Base-by-base conservation (phyloP, 2,888 invertebrate genomes). In the Tetrapedia diversipes region DNA sequence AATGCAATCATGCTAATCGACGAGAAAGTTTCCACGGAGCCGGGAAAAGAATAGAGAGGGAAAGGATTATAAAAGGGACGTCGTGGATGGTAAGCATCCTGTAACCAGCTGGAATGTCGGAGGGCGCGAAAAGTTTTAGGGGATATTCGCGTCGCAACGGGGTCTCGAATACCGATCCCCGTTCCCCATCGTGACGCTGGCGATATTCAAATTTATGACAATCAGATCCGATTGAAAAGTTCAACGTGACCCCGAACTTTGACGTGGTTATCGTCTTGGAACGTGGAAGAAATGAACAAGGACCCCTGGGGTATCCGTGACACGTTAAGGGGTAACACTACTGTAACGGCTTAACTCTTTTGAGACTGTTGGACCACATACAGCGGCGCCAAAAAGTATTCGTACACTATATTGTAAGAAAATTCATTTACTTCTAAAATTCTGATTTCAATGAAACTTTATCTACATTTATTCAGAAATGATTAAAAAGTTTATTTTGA, bases 171-270 rank as follows among this genome's bases (percentile, higher is more conserved):
- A n/a, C n/a, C n/a, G n/a, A n/a, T n/a, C n/a, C n/a, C n/a, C n/a
- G n/a, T n/a, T n/a, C n/a, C n/a, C n/a, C n/a, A n/a, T n/a, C n/a
- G n/a, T n/a, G n/a, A n/a, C n/a, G n/a, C n/a, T n/a, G 49, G 77
- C 64, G 53, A 72, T 78, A 85, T 85, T 85, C 77, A 73, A 80
- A 85, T 85, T 83, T 83, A 83, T 82, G 74, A 53, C 83, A 74
- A 81, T 83, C 70, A 70, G 69, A 84, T 83, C 79, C 82, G 80
- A 87, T 87, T 84, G 86, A 85, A 85, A 83, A 86, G 82, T 86
- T 84, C 63, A 56, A 57, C 69, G 77, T 43, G 59, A 53, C 61
- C 65, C 61, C 54, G 37, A 61, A 76, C 66, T 63, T 61, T 45
- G 29, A 32, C 37, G 32, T 60, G 49, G 72, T 75, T 81, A 34